Base-by-base conservation (phyloP, 2,888 invertebrate species). In the Patella pellucida region DNA sequence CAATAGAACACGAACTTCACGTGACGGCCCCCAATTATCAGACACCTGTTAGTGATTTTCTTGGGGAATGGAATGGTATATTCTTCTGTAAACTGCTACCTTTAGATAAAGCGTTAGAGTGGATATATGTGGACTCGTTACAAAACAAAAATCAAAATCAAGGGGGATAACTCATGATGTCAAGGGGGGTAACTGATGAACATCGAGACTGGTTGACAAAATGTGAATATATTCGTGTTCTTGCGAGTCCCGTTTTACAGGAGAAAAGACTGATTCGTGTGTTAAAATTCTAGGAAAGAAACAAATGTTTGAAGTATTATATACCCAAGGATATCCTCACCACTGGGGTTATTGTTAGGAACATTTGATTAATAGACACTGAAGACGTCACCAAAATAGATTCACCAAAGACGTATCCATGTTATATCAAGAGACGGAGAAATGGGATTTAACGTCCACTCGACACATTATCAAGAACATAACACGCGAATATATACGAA, bases 111-210 rank as follows among this genome's bases (percentile, higher is more conserved):
- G 81, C 77, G 0, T 52, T 81, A 56, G 79, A 79, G 52, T 81
- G 81, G 81, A 79, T 81, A 9, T 81, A 81, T 54, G 81, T 81
- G 0, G 81, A 81, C 52, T 77, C 79, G 19, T 68, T 80, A 50
- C 75, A 62, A 72, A 72, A 16, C 41, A 56, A 52, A 16, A 23
- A 51, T 31, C 71, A n/a, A 71, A 19, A 52, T 5, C 19, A 62
- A 62, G 62, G 19, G 19, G 23, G 14, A 11, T 62, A 62, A 62
- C 23, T 19, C 12, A 62, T 62, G 9, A 27, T n/a, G n/a, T 5
- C 19, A 62, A 62, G 62, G 19, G 19, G 23, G 14, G 19, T 62
- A 62, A 62, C 23, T 19, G 23, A 62, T 62, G 9, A 27, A 27
- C 27, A 27, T 27, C 27, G 27, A 27, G 27, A 27, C 2, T 15